Conservation (phyloP, 1,140 invertebrate species). For the Asbolus verrucosus region DNA sequence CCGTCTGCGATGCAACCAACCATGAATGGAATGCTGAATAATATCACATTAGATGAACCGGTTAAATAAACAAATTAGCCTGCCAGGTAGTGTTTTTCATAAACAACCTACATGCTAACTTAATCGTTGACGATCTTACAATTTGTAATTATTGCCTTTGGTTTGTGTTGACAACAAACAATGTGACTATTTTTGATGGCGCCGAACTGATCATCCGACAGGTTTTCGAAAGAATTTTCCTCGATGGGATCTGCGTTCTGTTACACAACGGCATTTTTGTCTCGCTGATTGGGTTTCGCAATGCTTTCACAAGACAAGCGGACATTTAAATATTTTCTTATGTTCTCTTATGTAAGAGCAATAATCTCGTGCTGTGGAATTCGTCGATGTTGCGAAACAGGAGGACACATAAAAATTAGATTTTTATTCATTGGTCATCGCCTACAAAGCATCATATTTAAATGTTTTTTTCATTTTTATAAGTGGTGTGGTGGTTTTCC, state of each 20-base stretch:
- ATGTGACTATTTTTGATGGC: slow-evolving; percentile 19
- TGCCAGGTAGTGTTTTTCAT: slow-evolving; percentile 45
- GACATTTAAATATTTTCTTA: slow-evolving; percentile 36
- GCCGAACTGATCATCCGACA: slow-evolving; percentile 27
- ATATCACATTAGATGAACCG: slow-evolving; percentile 41
- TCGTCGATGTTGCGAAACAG: too few relatives aligned
- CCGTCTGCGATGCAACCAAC: slow-evolving; percentile 43
- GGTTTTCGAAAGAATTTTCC: slow-evolving; percentile 21
- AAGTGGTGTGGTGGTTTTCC: too few relatives aligned
- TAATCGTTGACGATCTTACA: slow-evolving; percentile 40
- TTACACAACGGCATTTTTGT: slow-evolving; percentile 27
- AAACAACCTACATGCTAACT: slow-evolving; percentile 41
- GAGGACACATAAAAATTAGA: too few relatives aligned
- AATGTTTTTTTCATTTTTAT: too few relatives aligned
- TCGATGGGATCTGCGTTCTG: slow-evolving; percentile 12
- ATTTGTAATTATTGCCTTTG: slow-evolving; percentile 43
- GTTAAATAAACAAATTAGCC: slow-evolving; percentile 44
- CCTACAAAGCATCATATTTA: too few relatives aligned
- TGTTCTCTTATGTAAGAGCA: slow-evolving; percentile 12
- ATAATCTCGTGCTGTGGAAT: not conserved
- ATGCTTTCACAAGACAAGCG: slow-evolving; percentile 11
- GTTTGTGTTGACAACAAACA: slow-evolving; percentile 28
- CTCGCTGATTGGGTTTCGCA: slow-evolving; percentile 10
- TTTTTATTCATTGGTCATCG: too few relatives aligned
- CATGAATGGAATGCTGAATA: slow-evolving; percentile 48